Conservation (phyloP, 2,797 vertebrate genomes). For the Alosa sapidissima region DNA sequence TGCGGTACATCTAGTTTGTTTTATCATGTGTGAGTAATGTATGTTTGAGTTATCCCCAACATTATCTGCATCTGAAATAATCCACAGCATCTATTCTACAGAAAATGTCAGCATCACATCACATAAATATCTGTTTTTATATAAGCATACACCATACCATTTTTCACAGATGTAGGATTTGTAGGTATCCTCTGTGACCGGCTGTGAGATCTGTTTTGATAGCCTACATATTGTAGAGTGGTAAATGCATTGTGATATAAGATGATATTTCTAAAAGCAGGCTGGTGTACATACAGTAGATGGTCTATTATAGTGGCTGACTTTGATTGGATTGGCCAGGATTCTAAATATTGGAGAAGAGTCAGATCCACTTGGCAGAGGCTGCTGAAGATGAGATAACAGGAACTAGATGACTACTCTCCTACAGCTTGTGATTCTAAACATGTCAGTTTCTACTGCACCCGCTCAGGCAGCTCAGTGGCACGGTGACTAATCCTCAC, state of each 20-base stretch:
- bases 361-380: neutral
- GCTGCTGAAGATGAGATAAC: neutral
- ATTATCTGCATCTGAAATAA: neutral
- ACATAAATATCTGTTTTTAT: neutral
- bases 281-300: neutral
- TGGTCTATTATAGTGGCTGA: neutral
- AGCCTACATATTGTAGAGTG: neutral
- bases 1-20: too few species aligned
- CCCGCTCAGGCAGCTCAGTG: neutral
- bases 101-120: neutral
- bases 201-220: neutral
- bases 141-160: neutral
- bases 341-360: conserved; percentile 35
- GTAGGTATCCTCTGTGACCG: neutral
- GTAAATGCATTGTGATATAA: neutral
- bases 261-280: neutral
- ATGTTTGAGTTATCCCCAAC: neutral
- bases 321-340: conserved; percentile 43
- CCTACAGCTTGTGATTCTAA: neutral
- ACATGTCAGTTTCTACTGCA: neutral
- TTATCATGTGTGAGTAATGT: neutral
- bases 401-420: neutral
- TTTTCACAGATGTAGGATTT: neutral
- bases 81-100: neutral
- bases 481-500: neutral